Base-by-base conservation (phyloP, 30 jellyfish, hydroid and myxozoan species). In the Aurelia aurita region DNA sequence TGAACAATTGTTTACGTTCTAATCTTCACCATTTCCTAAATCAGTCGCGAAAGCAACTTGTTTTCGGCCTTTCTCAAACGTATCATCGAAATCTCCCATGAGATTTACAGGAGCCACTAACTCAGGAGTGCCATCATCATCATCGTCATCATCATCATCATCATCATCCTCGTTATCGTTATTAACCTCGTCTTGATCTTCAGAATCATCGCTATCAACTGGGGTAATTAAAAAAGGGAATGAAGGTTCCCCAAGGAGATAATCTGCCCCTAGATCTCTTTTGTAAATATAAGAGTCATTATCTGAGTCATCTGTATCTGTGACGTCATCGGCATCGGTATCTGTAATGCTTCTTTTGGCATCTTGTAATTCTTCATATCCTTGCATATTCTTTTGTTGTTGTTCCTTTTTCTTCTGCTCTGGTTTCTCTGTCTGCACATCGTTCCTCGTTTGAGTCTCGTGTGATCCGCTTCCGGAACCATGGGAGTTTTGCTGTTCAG, bases 91-190 rank as follows among this genome's bases (percentile, higher is more conserved):
- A 39, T 39, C 51, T 39, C 51, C 51, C 51, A 39, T 55, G 67
- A 55, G 29, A 55, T 55, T 55, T 16, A n/a, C 28, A n/a, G 67
- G 67, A 5, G 25, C 67, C 25, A 19, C 67, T 5, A n/a, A 19
- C 67, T 55, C 67, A 9, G 29, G 29, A 5, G 25, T 22, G 67
- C 67, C 67, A 5, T 14, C 67, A 55, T 55, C 67, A 55, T 55
- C 66, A 55, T 47, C n/a, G n/a, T n/a, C n/a, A n/a, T 39, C 67
- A n/a, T 55, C 67, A 55, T 55, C 26, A 55, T 55, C 67, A 55
- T 55, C 67, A n/a, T 13, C 29, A 9, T 55, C 67, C 25, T 55
- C 67, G 14, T 14, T 39, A 39, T 39, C 51, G 9, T 39, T 39
- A 39, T 39, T 15, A 39, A 15, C 51, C 51, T 39, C 67, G 29